These are phyloP conservation scores for Agapornis canus DNA, from an alignment of 2,797 vertebrate species.

Conservation along the genomic window DNA sequence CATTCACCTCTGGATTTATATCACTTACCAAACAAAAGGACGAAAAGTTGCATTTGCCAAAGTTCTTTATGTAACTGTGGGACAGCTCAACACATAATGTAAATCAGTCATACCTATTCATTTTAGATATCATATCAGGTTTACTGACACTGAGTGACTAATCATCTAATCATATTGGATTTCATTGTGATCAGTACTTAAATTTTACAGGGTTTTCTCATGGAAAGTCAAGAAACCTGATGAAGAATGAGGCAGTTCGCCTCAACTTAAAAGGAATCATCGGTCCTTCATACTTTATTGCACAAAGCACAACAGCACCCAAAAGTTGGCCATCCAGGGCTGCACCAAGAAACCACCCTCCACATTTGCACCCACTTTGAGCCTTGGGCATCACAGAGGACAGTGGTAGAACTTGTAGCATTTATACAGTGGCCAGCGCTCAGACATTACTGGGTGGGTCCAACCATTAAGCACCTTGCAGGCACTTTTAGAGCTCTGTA, in stretches of 20 bases:
- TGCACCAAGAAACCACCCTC: background rate
- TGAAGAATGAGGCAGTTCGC: background rate
- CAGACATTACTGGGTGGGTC: background rate
- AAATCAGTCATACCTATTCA: background rate
- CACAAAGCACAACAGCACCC: background rate
- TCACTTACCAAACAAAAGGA: rapidly evolving
- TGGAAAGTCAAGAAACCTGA: background rate
- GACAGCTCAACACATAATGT: background rate
- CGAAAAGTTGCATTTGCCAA: background rate
- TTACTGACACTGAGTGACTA: background rate
- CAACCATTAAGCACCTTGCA: background rate
- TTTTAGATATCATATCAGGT: background rate
- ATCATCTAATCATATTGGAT: background rate
- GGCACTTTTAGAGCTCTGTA: background rate
- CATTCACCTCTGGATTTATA: background rate
- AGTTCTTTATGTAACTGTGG: background rate
- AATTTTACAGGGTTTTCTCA: background rate
- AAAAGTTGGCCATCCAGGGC: background rate
- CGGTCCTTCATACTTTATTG: background rate
- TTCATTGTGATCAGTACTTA: background rate
- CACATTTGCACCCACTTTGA: background rate
- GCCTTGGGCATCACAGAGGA: too few relatives aligned
- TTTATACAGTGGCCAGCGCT: background rate
- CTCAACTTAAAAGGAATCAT: background rate
- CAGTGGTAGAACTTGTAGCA: rapidly evolving